These are phyloP conservation scores for Nycteola revayana DNA, from an alignment of 2,888 invertebrate genomes.

Conservation along the genomic window DNA sequence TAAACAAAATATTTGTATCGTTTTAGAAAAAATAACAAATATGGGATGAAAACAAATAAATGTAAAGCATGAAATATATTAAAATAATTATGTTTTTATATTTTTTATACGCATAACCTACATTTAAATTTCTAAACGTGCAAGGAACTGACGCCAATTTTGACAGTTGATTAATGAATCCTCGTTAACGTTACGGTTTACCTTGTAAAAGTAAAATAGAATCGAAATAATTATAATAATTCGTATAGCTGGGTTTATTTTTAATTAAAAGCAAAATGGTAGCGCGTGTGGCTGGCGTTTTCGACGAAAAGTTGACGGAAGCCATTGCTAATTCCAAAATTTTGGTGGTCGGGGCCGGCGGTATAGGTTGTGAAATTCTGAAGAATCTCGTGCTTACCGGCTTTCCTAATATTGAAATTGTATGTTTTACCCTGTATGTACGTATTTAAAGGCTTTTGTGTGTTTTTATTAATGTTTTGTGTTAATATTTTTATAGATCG, in stretches of 20 bases:
- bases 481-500: constrained; percentile 88
- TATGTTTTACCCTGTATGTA: constrained; percentile 74
- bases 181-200: constrained; percentile 35
- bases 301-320: constrained; percentile 84
- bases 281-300: constrained; percentile 85
- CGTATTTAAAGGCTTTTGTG: constrained; percentile 3
- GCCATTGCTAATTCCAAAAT: constrained; percentile 87
- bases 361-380: constrained; percentile 99
- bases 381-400: constrained; percentile 98
- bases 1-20: too few species aligned
- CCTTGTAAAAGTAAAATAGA: constrained; percentile 28
- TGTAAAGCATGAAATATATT: too few species aligned
- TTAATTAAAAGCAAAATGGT: constrained; percentile 78
- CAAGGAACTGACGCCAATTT: constrained; percentile 56
- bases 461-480: constrained; percentile 41
- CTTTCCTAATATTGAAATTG: constrained; percentile 96
- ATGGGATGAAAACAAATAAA: too few species aligned
- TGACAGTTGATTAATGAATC: constrained; percentile 43
- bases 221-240: constrained; percentile 30
- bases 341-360: constrained; percentile 97
- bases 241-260: constrained; percentile 21
- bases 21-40: too few species aligned
- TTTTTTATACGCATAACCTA: too few species aligned
- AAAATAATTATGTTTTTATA: too few species aligned
- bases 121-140: constrained; percentile 28